Evolutionary conservation across 2,797 vertebrate genomes (phyloP).

Genomic region (Protosalanx chinensis): DNA sequence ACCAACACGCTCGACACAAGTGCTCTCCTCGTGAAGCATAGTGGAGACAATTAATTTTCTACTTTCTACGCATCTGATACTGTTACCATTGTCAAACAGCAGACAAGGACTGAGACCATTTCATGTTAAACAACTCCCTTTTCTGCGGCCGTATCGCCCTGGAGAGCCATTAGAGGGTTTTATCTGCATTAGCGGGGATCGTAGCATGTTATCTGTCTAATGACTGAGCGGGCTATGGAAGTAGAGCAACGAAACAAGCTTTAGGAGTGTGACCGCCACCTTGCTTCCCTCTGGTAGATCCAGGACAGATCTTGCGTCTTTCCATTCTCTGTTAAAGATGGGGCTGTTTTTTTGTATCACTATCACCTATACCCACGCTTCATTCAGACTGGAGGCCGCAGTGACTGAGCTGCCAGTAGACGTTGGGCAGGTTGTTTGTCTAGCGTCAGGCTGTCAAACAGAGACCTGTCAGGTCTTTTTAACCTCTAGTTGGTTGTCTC

Average conservation of each 20-base stretch:
- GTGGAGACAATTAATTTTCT: constrained; percentile 28
- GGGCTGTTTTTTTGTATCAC: neutral
- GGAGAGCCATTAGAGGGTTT: neutral
- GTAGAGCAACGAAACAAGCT: neutral
- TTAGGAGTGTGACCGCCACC: neutral
- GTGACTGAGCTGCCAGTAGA: neutral
- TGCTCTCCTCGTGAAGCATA: constrained; percentile 23
- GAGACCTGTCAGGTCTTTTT: constrained; percentile 19
- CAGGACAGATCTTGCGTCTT: neutral
- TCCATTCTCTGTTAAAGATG: neutral
- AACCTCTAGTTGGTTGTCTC: constrained; percentile 33
- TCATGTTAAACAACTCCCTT: neutral
- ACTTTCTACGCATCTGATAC: constrained; percentile 29
- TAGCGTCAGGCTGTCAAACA: neutral
- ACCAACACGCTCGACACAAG: constrained; percentile 9
- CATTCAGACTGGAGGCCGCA: neutral
- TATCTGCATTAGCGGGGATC: neutral
- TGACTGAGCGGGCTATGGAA: neutral
- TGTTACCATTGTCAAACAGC: constrained; percentile 18
- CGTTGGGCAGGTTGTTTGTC: constrained; percentile 7
- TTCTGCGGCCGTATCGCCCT: too few relatives aligned
- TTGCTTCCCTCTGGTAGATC: neutral
- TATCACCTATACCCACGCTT: neutral
- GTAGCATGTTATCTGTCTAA: neutral
- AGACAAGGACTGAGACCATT: constrained; percentile 17